Percentiles rank a stretch among this genome's conserved stretches.
phyloP scores from a whole-genome alignment of 2,113 vertebrate genomes.

The Falco punctatus region DNA sequence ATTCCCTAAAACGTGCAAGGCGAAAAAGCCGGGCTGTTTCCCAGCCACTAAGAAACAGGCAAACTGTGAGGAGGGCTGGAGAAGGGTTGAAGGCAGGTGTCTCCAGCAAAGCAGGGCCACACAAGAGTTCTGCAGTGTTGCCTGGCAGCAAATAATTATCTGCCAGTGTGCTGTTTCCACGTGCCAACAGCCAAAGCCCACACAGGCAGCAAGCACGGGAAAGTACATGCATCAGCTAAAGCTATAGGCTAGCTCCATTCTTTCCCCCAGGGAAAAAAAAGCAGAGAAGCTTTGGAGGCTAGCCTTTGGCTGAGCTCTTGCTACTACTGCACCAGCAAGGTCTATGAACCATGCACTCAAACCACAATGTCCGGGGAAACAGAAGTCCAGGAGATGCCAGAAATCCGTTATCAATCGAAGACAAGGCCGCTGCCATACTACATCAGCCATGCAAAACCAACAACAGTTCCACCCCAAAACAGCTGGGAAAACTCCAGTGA shows the following conservation, averaged over 20 bases:
- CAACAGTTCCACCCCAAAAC: neutral
- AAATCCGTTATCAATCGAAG: neutral
- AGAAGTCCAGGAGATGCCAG: neutral
- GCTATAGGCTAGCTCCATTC: neutral
- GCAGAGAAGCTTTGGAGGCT: neutral
- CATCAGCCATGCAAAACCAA: neutral
- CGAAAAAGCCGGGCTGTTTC: slow-evolving; percentile 4
- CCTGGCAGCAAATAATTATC: slow-evolving; percentile 70
- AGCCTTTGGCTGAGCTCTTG: neutral
- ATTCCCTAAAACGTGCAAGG: neutral
- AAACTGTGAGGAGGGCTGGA: neutral
- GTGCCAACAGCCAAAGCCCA: slow-evolving; percentile 43
- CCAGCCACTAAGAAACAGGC: neutral
- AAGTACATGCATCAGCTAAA: neutral
- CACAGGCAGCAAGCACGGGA: neutral
- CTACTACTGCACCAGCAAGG: neutral
- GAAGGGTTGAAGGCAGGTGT: slow-evolving; percentile 45
- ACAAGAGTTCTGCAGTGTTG: slow-evolving; percentile 49
- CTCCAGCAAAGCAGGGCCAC: slow-evolving; percentile 27
- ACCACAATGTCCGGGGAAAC: neutral
- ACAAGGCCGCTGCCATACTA: neutral
- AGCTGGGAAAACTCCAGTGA: neutral
- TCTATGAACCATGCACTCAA: neutral
- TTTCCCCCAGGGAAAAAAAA: neutral
- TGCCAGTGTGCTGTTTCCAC: slow-evolving; percentile 47